A percentile compares a stretch with the other conserved stretches of the same genome.
Evolutionary conservation across 2,888 invertebrate species (phyloP).

Genomic region (Anorthoa munda): DNA sequence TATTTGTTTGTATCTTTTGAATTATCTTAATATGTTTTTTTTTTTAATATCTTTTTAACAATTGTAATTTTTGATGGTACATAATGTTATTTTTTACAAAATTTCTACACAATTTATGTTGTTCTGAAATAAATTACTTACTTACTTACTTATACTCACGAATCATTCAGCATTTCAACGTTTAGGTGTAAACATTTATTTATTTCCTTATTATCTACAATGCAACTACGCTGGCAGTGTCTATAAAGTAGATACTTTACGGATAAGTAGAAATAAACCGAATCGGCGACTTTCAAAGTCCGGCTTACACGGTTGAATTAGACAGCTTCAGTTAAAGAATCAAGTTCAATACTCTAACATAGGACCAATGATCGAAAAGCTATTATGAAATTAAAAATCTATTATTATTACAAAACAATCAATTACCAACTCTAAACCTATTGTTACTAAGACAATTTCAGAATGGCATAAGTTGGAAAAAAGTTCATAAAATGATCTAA

Average conservation of each 20-base stretch:
- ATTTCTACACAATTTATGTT: no score
- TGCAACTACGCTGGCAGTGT: no score
- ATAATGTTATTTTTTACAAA: no score
- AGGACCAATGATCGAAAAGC: constrained; percentile 22
- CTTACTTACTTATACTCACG: no score
- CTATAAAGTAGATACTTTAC: background rate
- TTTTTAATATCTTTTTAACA: no score
- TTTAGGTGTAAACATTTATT: no score
- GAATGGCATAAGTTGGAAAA: background rate
- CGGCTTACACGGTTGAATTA: constrained; percentile 6
- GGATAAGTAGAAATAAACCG: constrained; percentile 9
- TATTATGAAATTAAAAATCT: constrained; percentile 40
- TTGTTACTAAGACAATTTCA: background rate
- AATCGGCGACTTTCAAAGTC: constrained; percentile 24
- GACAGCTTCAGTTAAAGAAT: constrained; percentile 17
- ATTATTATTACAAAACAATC: background rate
- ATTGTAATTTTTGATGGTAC: no score
- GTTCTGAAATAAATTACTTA: no score
- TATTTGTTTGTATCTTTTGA: no score
- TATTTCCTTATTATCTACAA: no score
- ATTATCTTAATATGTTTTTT: no score
- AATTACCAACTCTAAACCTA: background rate
- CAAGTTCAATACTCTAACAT: constrained; percentile 20
- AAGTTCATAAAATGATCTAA: constrained; percentile 6
- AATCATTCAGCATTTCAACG: no score